Percentiles rank a stretch among this genome's conserved stretches.
Evolutionary conservation across 2,113 vertebrate genomes (phyloP).

Genomic region (Axis porcinus): DNA sequence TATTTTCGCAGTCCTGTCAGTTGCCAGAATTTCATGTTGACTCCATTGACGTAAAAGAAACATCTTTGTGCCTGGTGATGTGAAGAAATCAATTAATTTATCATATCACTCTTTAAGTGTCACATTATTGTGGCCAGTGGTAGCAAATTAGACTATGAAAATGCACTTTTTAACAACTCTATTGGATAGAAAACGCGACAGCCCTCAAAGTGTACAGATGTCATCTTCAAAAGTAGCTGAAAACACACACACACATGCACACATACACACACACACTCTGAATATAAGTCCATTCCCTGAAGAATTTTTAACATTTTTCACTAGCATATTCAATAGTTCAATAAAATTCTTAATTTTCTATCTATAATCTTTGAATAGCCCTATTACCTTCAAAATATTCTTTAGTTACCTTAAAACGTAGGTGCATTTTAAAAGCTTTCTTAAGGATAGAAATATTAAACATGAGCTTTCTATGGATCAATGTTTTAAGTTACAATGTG

Average conservation of each 20-base stretch:
- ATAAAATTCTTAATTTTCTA: constrained; percentile 69
- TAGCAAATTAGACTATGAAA: constrained; percentile 53
- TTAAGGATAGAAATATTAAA: constrained; percentile 78
- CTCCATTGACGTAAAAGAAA: constrained; percentile 9
- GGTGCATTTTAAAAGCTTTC: constrained; percentile 78
- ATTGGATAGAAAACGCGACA: constrained; percentile 64
- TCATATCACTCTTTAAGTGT: constrained; percentile 73
- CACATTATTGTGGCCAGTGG: constrained; percentile 74
- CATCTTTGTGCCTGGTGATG: constrained; percentile 57
- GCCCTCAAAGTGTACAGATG: constrained; percentile 50
- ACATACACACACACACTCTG: neutral
- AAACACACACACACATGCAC: no score
- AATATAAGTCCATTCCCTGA: constrained; percentile 54
- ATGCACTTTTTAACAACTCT: constrained; percentile 57
- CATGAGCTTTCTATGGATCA: constrained; percentile 75
- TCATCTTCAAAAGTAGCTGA: constrained; percentile 38
- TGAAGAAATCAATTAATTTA: constrained; percentile 81
- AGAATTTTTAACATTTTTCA: constrained; percentile 72
- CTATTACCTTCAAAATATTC: constrained; percentile 76
- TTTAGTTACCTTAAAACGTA: constrained; percentile 76
- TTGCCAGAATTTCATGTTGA: neutral
- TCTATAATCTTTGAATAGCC: constrained; percentile 78
- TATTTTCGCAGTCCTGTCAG: neutral
- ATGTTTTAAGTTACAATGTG: constrained; percentile 77
- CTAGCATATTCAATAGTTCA: constrained; percentile 64